Evolutionary conservation across 1,140 invertebrate species (phyloP), one percentile per base, ranked within the genome.

Genomic region (Zaprionus lachaisei): DNA sequence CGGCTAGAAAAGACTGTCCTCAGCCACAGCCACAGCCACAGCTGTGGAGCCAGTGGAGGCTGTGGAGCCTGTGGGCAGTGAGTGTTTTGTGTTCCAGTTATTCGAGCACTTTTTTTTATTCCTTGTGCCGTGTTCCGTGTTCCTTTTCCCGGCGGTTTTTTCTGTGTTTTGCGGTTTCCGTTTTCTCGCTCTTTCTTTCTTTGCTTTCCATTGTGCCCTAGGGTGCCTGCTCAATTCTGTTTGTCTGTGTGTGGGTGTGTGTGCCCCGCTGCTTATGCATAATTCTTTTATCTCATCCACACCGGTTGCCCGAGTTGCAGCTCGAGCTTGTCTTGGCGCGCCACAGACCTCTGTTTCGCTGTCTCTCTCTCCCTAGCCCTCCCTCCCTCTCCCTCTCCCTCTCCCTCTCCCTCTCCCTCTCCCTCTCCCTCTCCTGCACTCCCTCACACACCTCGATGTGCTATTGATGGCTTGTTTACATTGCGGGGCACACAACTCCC

Each of bases 401-500:
- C 14, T 12, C 49, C 38, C 38, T 15, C 26, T 34, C 15, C 24
- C 14, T 38, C 31, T 12, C 51, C 14, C 55, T 22, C 4, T 22
- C 28, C 28, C 61, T 28, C 12, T 57, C 26, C 2, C 12, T 12
- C 28, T 38, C 20, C 1, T n/a, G n/a, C n/a, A n/a, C n/a, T n/a
- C n/a, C n/a, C n/a, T n/a, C n/a, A n/a, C n/a, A n/a, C 54, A 5
- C 37, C 49, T 12, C 17, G 51, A 54, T 69, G 70, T 85, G 80
- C 80, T 89, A 86, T 86, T 86, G 83, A 89, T 86, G 83, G 77
- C 83, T 86, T 86, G 83, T 86, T 86, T 86, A 86, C 83, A 87
- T 80, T 83, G 83, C 78, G 72, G 76, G 62, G 60, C 69, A 63
- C 75, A 17, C 75, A 79, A 74, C 77, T 87, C 83, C 80, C 83